Conservation (phyloP, 2,888 invertebrate genomes). For the Hypsopygia costalis region DNA sequence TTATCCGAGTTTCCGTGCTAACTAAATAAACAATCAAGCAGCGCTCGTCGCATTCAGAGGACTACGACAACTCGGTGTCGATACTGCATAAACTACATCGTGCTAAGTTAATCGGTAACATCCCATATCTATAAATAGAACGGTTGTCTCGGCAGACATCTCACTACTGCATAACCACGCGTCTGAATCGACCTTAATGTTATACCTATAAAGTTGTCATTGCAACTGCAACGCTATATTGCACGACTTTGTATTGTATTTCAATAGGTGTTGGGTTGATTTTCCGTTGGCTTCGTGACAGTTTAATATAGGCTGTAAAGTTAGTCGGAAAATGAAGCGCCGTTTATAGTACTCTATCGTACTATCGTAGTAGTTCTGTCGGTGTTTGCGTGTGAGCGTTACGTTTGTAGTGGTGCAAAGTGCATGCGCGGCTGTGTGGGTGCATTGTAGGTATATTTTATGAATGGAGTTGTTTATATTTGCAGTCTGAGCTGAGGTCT, state of each 20-base stretch:
- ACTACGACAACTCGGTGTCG: slow-evolving; percentile 17
- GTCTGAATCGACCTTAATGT: slow-evolving; percentile 23
- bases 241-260: slow-evolving; percentile 22
- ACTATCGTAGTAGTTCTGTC: slow-evolving; percentile 60
- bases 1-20: too few relatives aligned
- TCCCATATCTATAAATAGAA: slow-evolving; percentile 69
- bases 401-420: slow-evolving; percentile 11
- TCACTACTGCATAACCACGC: neutral
- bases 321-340: slow-evolving; percentile 68
- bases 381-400: slow-evolving; percentile 37
- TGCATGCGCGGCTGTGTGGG: slow-evolving; percentile 37
- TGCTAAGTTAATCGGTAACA: slow-evolving; percentile 50
- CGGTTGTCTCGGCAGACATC: slow-evolving; percentile 59
- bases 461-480: slow-evolving; percentile 56
- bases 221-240: slow-evolving; percentile 10
- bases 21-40: neutral
- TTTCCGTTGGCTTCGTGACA: slow-evolving; percentile 20
- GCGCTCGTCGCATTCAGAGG: neutral
- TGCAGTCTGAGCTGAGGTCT: slow-evolving; percentile 47
- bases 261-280: slow-evolving; percentile 26
- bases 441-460: slow-evolving; percentile 44
- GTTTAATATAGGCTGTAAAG: slow-evolving; percentile 42
- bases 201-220: slow-evolving; percentile 30
- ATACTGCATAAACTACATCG: slow-evolving; percentile 39
- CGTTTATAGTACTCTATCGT: slow-evolving; percentile 73